Evolutionary conservation across 2,888 invertebrate genomes (phyloP), one percentile per base, ranked within the genome.

Genomic region (Xylocampa areola): DNA sequence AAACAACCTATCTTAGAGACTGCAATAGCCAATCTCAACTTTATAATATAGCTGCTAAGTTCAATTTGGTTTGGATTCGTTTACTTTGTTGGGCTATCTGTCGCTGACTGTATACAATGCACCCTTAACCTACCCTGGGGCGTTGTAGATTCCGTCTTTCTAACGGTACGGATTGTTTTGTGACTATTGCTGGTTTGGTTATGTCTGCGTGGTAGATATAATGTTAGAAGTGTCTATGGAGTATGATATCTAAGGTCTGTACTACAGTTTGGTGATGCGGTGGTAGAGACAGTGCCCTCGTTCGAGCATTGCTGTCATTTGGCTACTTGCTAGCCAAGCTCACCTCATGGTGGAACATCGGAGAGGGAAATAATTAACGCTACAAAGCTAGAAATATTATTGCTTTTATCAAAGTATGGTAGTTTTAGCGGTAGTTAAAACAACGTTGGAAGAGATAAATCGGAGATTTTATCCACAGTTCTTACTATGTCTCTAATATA

Each of bases 91-190:
- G 61, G 77, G 78, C 85, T 79, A 75, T 86, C 81, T 85, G 85
- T 81, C 80, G 82, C 77, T 84, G 80, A 80, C 73, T 73, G 81
- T 85, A 81, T 77, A 86, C 89, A 88, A 90, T 92, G 92, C 92
- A 92, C 92, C 90, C 92, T 91, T 87, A 90, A 90, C 90, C 88
- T 89, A 91, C 87, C 91, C 88, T 77, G 81, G 63, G 75, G 82
- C 80, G 76, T 60, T 73, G 68, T 79, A 73, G 75, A 55, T 68
- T 54, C 59, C 58, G 65, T 51, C 33, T 62, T 59, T 63, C 64
- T 76, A 48, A 44, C 11, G 36, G 19, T 68, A 58, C 44, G 13
- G 32, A 39, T 55, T 48, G 60, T 63, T 66, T 45, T 19, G 43
- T 50, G 37, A 83, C 68, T 84, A 88, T 76, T 82, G 74, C 87